Percentiles rank a stretch among this genome's conserved stretches.
These are phyloP conservation scores for Scaptomyza graminum DNA, from an alignment of 1,140 invertebrate genomes.

Conservation along the genomic window DNA sequence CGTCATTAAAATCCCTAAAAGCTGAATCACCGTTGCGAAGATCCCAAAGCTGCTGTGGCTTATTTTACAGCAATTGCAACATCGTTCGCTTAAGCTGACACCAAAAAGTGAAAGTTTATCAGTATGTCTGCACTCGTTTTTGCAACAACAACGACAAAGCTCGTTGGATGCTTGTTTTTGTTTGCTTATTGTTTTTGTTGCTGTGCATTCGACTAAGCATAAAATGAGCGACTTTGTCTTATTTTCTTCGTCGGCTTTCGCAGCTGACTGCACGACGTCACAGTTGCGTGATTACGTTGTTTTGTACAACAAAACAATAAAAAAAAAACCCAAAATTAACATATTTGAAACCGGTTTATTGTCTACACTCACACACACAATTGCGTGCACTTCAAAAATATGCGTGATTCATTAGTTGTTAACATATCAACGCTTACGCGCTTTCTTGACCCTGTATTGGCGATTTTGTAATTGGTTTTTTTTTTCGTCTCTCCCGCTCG, in stretches of 20 bases:
- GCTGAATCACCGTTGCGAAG: slow-evolving; percentile 50
- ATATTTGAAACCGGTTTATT: slow-evolving; percentile 64
- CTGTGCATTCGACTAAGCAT: slow-evolving; percentile 60
- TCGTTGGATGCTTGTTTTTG: slow-evolving; percentile 1
- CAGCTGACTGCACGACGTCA: slow-evolving; percentile 63
- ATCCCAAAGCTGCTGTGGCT: slow-evolving; percentile 2
- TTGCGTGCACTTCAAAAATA: slow-evolving; percentile 34
- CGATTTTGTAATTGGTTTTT: slow-evolving; percentile 74
- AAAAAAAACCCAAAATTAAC: slow-evolving; percentile 68
- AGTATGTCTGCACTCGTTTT: slow-evolving; percentile 63
- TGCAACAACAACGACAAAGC: slow-evolving; percentile 51
- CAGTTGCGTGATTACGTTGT: slow-evolving; percentile 69
- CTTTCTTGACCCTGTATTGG: slow-evolving; percentile 67
- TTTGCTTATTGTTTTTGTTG: slow-evolving; percentile 24
- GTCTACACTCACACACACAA: not conserved
- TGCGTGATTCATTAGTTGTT: slow-evolving; percentile 68
- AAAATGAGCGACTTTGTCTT: slow-evolving; percentile 36
- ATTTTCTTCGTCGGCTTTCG: slow-evolving; percentile 40
- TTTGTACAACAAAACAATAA: slow-evolving; percentile 36
- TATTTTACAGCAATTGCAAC: slow-evolving; percentile 34
- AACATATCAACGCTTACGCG: slow-evolving; percentile 53
- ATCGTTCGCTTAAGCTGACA: slow-evolving; percentile 8
- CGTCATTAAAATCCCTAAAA: slow-evolving; percentile 22
- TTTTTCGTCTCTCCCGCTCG: too few species aligned
- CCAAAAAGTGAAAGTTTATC: slow-evolving; percentile 68